phyloP scores from a whole-genome alignment of 2,113 vertebrate species.

The Tragelaphus strepsiceros region DNA sequence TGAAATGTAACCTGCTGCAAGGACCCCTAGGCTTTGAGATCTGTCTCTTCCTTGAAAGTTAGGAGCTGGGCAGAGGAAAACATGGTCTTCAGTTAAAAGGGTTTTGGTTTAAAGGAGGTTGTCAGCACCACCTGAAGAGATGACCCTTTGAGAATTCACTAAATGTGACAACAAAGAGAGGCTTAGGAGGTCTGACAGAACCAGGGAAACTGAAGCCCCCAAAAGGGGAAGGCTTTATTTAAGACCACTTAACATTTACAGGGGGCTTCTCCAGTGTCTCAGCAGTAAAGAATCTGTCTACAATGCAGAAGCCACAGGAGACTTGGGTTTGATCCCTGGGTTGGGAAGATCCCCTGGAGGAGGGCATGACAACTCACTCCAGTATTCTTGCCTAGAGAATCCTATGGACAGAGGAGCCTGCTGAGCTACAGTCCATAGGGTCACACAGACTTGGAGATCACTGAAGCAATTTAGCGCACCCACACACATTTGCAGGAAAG shows the following conservation, averaged over 20 bases:
- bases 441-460: background rate
- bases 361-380: background rate
- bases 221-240: background rate
- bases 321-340: background rate
- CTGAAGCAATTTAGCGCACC: background rate
- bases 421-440: background rate
- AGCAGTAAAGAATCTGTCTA: background rate
- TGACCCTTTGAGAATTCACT: background rate
- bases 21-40: background rate
- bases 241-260: background rate
- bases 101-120: background rate
- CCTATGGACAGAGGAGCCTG: background rate
- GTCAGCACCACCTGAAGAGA: background rate
- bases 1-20: background rate
- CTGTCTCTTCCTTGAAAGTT: conserved; percentile 10
- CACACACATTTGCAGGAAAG: background rate
- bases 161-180: background rate
- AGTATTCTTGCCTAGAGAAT: background rate
- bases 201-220: background rate
- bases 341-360: background rate
- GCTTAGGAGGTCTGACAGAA: background rate
- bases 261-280: background rate
- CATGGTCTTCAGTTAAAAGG: background rate
- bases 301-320: background rate
- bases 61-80: background rate